phyloP scores from a whole-genome alignment of 2,888 invertebrate species.

The Crocallis elinguaria region DNA sequence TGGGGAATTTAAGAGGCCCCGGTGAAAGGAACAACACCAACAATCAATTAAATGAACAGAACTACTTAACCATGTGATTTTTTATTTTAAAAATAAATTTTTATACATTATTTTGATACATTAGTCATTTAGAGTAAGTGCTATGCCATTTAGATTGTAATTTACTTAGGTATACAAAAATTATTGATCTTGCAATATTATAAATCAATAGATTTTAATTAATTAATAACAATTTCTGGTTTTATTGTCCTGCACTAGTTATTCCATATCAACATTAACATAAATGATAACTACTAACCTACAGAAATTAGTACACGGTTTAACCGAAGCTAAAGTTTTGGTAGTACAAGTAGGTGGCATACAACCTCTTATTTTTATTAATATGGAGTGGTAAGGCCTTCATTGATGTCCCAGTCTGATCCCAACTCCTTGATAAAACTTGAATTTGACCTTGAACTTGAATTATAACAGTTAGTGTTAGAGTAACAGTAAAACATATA shows the following conservation, averaged over 20 bases:
- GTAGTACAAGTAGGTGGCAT: no score
- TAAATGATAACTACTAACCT: no score
- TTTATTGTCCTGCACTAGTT: constrained; percentile 13
- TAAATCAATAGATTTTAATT: constrained; percentile 45
- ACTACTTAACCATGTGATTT: constrained; percentile 78
- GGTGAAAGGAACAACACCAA: constrained; percentile 52
- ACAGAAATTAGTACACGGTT: no score
- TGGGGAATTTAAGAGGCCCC: constrained; percentile 76
- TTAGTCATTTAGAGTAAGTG: constrained; percentile 80
- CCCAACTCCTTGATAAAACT: no score
- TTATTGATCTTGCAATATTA: constrained; percentile 56
- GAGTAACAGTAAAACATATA: no score
- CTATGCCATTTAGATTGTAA: constrained; percentile 53
- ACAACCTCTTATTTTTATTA: no score
- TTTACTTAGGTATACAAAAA: constrained; percentile 51
- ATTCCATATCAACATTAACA: not conserved
- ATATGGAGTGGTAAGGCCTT: no score
- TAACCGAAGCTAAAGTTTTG: no score
- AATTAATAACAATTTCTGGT: constrained; percentile 28
- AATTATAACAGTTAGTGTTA: no score
- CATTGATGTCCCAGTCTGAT: no score
- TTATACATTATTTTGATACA: constrained; percentile 54
- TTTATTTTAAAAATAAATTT: constrained; percentile 52
- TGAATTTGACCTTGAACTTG: no score
- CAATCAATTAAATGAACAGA: constrained; percentile 44